Base-by-base conservation (phyloP, 1,140 invertebrate genomes). In the Penaeus indicus region DNA sequence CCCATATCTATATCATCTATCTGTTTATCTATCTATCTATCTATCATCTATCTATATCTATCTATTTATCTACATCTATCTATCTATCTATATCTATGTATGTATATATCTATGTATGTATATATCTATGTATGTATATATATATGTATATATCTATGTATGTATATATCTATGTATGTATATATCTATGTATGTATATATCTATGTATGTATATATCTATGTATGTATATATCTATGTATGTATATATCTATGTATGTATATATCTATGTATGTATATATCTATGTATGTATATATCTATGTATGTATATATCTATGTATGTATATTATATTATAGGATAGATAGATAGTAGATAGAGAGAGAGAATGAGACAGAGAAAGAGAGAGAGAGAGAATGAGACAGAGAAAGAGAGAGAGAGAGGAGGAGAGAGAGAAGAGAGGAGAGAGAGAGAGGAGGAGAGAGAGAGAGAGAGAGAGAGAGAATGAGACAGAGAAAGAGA, bases 251-350 rank as follows among this genome's bases (percentile, higher is more conserved):
- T 22, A 69, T 69, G 32, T 69, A 69, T 69, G 22, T 69, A 69
- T 69, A 22, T 69, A 69, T 69, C 21, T 69, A 69, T 69, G 22
- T 69, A 69, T 69, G 22, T 69, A 69, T 69, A 69, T 69, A 69
- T 69, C 21, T 69, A 69, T 69, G 22, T 69, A 69, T 69, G 22
- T 69, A 69, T 69, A 69, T 69, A 69, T 69, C 21, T 69, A 69
- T 69, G 22, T 21, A 69, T 69, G 22, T 69, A 69, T 3, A 25
- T 69, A 69, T 21, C 0, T 69, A 21, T 69, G 0, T 69, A 21
- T 22, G 4, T 22, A 3, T 69, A 21, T 7, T 67, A n/a, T 67
- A 3, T n/a, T 67, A 22, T 54, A 38, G n/a, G 42, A 22, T 11
- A 38, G 11, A 7, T 60, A 22, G 19, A 3, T 54, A 11, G 22